Evolutionary conservation across 1,140 invertebrate genomes (phyloP).

Genomic region (Brachystomella parvula): DNA sequence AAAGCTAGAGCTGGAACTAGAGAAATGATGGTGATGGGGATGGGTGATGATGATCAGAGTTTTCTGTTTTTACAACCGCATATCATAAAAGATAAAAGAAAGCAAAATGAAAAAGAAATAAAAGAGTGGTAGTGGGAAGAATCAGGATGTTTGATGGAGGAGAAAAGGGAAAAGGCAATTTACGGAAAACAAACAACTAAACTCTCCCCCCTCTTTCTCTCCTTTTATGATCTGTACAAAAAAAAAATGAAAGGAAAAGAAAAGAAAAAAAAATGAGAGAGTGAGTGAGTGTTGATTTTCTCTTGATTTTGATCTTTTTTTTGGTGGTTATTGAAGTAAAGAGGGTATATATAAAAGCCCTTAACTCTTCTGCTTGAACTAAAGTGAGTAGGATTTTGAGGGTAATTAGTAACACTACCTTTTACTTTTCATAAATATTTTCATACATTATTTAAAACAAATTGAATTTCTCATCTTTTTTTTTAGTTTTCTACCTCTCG

Average conservation of each 20-base stretch:
- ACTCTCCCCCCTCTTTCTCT: not conserved
- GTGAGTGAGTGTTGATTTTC: not conserved
- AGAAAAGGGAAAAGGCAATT: conserved; percentile 16
- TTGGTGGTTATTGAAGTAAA: no score
- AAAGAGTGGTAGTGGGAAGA: not conserved
- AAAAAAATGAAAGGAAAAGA: not conserved
- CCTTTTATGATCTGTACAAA: not conserved
- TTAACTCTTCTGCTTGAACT: no score
- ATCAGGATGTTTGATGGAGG: conserved; percentile 15
- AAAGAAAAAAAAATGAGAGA: not conserved
- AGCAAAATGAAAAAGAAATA: conserved; percentile 6
- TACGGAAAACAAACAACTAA: conserved; percentile 1
- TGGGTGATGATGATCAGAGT: not conserved
- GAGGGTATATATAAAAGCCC: no score
- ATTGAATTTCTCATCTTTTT: no score
- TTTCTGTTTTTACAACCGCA: not conserved
- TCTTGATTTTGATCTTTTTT: conserved; percentile 1
- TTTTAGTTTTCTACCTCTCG: no score
- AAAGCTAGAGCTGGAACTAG: no score
- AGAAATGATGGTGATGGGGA: conserved; percentile 1
- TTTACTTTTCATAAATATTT: no score
- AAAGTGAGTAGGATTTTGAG: no score
- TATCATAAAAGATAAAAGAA: not conserved
- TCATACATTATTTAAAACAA: no score
- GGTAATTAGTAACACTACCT: no score